Percentiles rank a stretch among this genome's conserved stretches.
Evolutionary conservation across 1,140 invertebrate genomes (phyloP).

Genomic region (Asbolus verrucosus): DNA sequence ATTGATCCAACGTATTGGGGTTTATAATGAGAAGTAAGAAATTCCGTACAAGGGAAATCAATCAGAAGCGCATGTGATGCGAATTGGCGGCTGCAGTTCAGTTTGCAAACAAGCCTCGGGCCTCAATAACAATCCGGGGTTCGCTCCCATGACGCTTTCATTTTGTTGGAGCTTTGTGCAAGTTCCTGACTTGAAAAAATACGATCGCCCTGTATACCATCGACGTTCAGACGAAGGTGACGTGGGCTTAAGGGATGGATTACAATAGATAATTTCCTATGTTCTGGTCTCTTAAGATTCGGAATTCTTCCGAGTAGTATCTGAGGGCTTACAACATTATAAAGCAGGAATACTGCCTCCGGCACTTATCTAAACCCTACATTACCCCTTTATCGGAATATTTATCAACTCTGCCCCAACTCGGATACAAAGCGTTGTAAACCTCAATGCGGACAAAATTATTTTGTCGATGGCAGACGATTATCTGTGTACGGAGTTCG

Average conservation of each 20-base stretch:
- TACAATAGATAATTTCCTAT: conserved; percentile 14
- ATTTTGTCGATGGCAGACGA: not conserved
- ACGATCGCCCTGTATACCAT: conserved; percentile 10
- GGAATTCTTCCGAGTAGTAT: conserved; percentile 20
- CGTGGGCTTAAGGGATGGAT: conserved; percentile 10
- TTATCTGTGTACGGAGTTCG: not conserved
- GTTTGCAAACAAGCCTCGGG: conserved; percentile 50
- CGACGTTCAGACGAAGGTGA: not conserved
- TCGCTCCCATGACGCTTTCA: conserved; percentile 19
- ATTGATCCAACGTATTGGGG: conserved; percentile 11
- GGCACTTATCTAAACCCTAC: conserved; percentile 43
- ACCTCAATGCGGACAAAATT: not conserved
- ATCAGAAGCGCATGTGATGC: conserved; percentile 49
- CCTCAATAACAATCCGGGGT: conserved; percentile 47
- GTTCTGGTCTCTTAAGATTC: conserved; percentile 15
- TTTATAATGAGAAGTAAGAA: conserved; percentile 35
- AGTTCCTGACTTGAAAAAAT: conserved; percentile 13
- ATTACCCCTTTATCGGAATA: conserved; percentile 47
- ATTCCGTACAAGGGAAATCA: conserved; percentile 50
- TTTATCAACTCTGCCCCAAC: conserved; percentile 45
- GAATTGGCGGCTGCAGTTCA: conserved; percentile 54
- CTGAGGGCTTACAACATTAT: conserved; percentile 17
- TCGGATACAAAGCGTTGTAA: conserved; percentile 5
- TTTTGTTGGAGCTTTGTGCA: conserved; percentile 22
- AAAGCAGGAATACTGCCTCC: conserved; percentile 9